These are phyloP conservation scores for Tragelaphus imberbis DNA, from an alignment of 2,113 vertebrate genomes.

Conservation along the genomic window DNA sequence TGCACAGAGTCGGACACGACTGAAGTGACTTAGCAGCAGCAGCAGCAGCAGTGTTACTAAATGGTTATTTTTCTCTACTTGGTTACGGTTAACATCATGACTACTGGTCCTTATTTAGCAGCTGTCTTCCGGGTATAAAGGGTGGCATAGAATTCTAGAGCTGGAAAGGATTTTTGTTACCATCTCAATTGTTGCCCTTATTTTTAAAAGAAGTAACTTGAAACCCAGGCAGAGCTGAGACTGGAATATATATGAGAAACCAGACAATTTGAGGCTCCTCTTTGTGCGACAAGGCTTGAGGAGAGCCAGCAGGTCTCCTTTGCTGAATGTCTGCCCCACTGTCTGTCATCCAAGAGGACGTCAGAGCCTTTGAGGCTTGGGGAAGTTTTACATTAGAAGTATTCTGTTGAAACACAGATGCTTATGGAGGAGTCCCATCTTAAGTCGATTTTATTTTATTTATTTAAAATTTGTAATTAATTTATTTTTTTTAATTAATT, in stretches of 20 bases:
- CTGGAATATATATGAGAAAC: not conserved
- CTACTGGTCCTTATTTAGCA: not conserved
- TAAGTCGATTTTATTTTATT: not conserved
- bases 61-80: not conserved
- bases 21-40: no score
- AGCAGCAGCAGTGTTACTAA: not conserved
- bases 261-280: not conserved
- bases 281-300: fast-evolving
- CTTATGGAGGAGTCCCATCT: not conserved
- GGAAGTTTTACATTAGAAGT: not conserved
- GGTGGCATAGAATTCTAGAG: not conserved
- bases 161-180: not conserved
- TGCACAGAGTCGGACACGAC: fast-evolving
- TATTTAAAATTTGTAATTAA: not conserved
- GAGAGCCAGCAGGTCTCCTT: fast-evolving
- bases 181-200: not conserved
- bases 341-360: not conserved
- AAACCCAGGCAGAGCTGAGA: not conserved
- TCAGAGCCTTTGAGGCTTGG: not conserved
- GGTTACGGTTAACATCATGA: not conserved
- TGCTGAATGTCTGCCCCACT: fast-evolving
- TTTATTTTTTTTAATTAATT: no score
- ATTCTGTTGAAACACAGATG: not conserved
- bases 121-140: not conserved
- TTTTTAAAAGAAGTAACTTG: not conserved